phyloP scores from a whole-genome alignment of 2,797 vertebrate species.

The Bucorvus abyssinicus region DNA sequence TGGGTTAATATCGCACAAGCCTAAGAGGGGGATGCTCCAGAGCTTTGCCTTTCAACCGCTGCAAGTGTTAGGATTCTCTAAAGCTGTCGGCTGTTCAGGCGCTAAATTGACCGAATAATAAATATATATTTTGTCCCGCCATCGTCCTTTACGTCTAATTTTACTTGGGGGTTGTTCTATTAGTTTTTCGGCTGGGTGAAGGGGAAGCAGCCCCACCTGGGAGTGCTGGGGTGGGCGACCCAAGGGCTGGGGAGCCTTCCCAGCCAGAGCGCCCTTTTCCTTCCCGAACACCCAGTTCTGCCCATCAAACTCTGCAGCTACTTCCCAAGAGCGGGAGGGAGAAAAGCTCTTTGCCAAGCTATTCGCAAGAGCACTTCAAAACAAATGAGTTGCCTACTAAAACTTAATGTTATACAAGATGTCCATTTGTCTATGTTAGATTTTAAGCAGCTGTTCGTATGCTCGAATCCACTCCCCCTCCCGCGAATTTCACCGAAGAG shows the following conservation, averaged over 20 bases:
- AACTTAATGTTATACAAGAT: slow-evolving; percentile 63
- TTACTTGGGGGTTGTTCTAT: background rate
- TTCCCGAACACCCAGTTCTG: background rate
- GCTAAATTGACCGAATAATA: background rate
- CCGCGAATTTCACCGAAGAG: background rate
- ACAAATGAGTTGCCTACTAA: slow-evolving; percentile 64
- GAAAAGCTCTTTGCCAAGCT: slow-evolving; percentile 38
- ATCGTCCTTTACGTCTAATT: background rate
- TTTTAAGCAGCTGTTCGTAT: slow-evolving; percentile 58
- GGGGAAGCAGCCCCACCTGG: background rate
- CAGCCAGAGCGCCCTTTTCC: background rate
- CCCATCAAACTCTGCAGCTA: background rate
- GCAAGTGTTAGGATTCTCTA: background rate
- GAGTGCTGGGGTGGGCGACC: background rate
- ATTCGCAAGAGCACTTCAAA: slow-evolving; percentile 20
- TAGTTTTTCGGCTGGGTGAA: background rate
- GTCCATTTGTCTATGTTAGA: slow-evolving; percentile 57
- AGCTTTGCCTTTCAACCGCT: background rate
- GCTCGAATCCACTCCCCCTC: background rate
- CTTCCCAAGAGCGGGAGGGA: slow-evolving; percentile 14
- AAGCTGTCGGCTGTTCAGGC: background rate
- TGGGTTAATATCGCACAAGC: background rate
- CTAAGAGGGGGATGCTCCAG: background rate
- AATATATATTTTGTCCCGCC: background rate
- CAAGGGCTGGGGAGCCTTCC: background rate